These are phyloP conservation scores for Corydoras maculifer DNA, from an alignment of 2,113 vertebrate species.

Conservation along the genomic window DNA sequence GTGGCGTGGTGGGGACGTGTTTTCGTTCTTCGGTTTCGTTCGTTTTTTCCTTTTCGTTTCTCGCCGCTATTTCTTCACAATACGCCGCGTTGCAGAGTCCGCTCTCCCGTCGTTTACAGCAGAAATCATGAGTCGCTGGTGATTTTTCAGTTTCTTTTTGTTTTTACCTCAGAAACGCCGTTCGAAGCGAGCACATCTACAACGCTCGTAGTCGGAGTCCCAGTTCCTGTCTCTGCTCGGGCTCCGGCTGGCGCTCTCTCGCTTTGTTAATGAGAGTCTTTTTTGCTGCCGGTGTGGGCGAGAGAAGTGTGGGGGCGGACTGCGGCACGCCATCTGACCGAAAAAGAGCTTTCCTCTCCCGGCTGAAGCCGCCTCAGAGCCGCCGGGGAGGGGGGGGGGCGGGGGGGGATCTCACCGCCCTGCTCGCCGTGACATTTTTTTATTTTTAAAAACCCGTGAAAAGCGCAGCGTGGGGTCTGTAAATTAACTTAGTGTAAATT, in stretches of 20 bases:
- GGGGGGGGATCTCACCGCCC: constrained; percentile 53
- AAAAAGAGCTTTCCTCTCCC: constrained; percentile 77
- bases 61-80: not conserved
- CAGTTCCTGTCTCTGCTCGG: constrained; percentile 42
- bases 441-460: too few relatives aligned
- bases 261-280: constrained; percentile 71
- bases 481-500: not conserved
- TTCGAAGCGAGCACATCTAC: not conserved
- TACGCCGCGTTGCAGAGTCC: not conserved
- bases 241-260: constrained; percentile 62
- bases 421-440: not conserved
- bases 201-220: constrained; percentile 3
- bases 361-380: constrained; percentile 64
- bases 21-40: not conserved
- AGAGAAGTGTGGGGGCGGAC: constrained; percentile 75
- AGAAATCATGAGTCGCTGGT: not conserved
- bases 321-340: constrained; percentile 77
- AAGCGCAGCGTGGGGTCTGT: too few relatives aligned
- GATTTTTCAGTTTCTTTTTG: not conserved
- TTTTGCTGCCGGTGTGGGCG: constrained; percentile 71
- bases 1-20: not conserved
- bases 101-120: not conserved
- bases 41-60: not conserved
- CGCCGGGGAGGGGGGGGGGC: constrained; percentile 46
- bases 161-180: not conserved